phyloP scores from a whole-genome alignment of 2,113 vertebrate genomes.

The Rhea americana region DNA sequence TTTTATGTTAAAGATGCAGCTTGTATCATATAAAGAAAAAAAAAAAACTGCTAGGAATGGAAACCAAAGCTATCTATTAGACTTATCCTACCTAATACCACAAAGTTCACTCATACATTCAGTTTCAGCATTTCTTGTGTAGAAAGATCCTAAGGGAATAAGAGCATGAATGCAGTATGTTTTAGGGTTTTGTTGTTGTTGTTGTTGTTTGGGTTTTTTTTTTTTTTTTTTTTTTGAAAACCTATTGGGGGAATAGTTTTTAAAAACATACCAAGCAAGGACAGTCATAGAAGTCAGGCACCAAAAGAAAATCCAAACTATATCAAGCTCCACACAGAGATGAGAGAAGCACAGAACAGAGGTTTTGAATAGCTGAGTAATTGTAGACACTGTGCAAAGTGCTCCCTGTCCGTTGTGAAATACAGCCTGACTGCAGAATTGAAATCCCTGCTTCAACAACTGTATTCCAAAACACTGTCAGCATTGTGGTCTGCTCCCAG shows the following conservation, averaged over 20 bases:
- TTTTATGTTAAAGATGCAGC: not conserved
- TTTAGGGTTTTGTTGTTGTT: too few relatives aligned
- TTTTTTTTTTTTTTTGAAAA: not conserved
- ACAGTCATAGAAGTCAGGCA: not conserved
- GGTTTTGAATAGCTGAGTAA: constrained; percentile 38
- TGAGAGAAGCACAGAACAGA: not conserved
- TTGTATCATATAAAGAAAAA: not conserved
- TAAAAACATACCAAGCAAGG: not conserved
- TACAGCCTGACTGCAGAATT: not conserved
- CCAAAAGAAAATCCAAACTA: not conserved
- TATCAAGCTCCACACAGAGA: not conserved
- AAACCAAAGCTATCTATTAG: not conserved
- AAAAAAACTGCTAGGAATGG: not conserved
- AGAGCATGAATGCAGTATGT: not conserved
- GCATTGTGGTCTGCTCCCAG: not conserved
- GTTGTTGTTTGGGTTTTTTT: too few relatives aligned
- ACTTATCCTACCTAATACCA: not conserved
- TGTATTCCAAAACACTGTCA: not conserved
- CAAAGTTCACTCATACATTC: not conserved
- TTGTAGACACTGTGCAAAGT: not conserved
- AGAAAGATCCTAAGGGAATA: not conserved
- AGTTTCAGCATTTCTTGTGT: not conserved
- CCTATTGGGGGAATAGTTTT: not conserved
- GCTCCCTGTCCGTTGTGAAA: not conserved
- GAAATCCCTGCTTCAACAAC: constrained; percentile 3